Percentiles rank a stretch among this genome's conserved stretches.
Conservation (phyloP, 2,888 invertebrate genomes). For the Abrostola triplasia region DNA sequence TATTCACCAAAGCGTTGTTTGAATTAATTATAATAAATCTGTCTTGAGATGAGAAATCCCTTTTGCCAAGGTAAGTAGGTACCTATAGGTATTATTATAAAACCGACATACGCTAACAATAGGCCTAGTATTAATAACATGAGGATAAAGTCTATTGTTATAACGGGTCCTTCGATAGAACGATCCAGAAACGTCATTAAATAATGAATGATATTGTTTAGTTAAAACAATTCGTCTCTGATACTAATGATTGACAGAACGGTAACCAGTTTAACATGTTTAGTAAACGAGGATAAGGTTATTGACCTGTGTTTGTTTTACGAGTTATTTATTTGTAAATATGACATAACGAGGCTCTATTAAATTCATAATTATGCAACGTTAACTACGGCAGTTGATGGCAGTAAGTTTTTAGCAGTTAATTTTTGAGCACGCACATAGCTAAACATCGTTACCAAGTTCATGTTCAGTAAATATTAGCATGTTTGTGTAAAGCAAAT, state of each 20-base stretch:
- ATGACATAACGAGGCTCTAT: conserved; percentile 23
- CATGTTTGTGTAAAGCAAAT: not conserved
- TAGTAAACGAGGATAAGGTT: conserved; percentile 28
- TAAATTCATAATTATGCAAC: not conserved
- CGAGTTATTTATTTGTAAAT: conserved; percentile 21
- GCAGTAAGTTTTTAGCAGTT: no score
- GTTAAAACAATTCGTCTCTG: conserved; percentile 15
- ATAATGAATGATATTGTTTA: conserved; percentile 1
- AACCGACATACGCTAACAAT: conserved; percentile 12
- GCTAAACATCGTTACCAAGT: not conserved
- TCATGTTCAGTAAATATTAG: not conserved
- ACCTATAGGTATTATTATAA: conserved; percentile 3
- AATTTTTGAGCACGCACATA: not conserved
- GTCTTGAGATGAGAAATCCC: not conserved
- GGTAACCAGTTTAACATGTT: conserved; percentile 28
- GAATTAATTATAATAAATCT: no score
- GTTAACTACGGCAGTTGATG: not conserved
- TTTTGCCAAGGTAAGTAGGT: not conserved
- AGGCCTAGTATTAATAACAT: conserved; percentile 13
- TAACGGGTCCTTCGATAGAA: conserved; percentile 21
- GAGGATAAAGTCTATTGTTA: conserved; percentile 38
- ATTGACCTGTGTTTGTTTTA: conserved; percentile 27
- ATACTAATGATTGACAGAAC: conserved; percentile 40
- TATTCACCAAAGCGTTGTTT: no score
- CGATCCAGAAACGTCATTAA: conserved; percentile 25